These are phyloP conservation scores for Dreissena rostriformis DNA, from an alignment of 1,140 invertebrate species.

Conservation along the genomic window DNA sequence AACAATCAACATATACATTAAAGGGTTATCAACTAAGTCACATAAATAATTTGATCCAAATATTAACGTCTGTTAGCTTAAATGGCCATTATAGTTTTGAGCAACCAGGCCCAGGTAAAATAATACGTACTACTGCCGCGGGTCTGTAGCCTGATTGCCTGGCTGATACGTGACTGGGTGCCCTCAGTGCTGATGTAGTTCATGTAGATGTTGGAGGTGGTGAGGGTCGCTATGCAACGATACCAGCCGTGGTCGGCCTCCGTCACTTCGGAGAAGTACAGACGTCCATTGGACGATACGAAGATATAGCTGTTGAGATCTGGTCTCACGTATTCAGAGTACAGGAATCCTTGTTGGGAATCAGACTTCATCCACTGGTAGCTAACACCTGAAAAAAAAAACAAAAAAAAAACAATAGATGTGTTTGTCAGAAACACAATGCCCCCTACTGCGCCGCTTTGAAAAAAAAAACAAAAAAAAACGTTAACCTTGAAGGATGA, in stretches of 20 bases:
- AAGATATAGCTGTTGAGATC: conserved; percentile 69
- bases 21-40: too few species aligned
- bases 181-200: conserved; percentile 66
- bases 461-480: conserved; percentile 27
- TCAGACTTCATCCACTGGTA: conserved; percentile 71
- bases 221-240: conserved; percentile 67
- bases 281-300: conserved; percentile 69
- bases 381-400: conserved; percentile 59
- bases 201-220: conserved; percentile 46
- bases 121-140: conserved; percentile 46
- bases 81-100: too few species aligned
- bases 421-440: too few species aligned
- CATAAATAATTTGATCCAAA: too few species aligned
- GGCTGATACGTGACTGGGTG: conserved; percentile 66
- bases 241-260: conserved; percentile 61
- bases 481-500: too few species aligned
- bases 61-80: too few species aligned
- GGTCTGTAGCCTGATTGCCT: conserved; percentile 60
- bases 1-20: too few species aligned
- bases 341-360: conserved; percentile 33
- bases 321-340: conserved; percentile 62
- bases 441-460: too few species aligned
- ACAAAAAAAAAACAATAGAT: neutral
- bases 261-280: conserved; percentile 73
- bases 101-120: neutral